Evolutionary conservation across 2,113 vertebrate species (phyloP).

Genomic region (Eclectus roratus): DNA sequence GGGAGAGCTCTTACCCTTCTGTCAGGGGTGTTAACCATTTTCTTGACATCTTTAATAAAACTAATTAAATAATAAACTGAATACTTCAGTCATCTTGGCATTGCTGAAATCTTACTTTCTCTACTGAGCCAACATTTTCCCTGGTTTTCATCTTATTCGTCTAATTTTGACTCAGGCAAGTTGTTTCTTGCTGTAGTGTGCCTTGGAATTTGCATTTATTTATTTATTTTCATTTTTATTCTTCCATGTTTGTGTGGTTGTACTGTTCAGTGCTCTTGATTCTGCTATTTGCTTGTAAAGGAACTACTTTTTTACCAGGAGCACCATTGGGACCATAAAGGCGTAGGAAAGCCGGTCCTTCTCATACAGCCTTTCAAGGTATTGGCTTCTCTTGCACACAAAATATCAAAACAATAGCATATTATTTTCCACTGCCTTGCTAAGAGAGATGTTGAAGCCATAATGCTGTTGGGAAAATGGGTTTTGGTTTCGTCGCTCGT

Average conservation of each 20-base stretch:
- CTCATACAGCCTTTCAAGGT: background rate
- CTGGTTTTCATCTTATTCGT: background rate
- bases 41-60: background rate
- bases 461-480: background rate
- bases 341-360: conserved; percentile 10
- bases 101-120: background rate
- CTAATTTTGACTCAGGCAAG: background rate
- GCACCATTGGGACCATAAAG: conserved; percentile 76
- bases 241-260: background rate
- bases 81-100: background rate
- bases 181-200: background rate
- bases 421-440: background rate
- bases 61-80: background rate
- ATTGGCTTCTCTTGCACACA: background rate
- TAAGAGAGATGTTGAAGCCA: background rate
- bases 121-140: background rate
- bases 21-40: background rate
- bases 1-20: background rate
- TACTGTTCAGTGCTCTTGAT: background rate
- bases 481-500: background rate
- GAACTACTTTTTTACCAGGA: conserved; percentile 74
- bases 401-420: background rate
- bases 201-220: background rate
- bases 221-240: background rate
- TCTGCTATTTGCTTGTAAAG: background rate